A percentile compares a stretch with the other conserved stretches of the same genome.
Conservation (phyloP, 1,140 invertebrate species). For the Leptonema lineaticorne region DNA sequence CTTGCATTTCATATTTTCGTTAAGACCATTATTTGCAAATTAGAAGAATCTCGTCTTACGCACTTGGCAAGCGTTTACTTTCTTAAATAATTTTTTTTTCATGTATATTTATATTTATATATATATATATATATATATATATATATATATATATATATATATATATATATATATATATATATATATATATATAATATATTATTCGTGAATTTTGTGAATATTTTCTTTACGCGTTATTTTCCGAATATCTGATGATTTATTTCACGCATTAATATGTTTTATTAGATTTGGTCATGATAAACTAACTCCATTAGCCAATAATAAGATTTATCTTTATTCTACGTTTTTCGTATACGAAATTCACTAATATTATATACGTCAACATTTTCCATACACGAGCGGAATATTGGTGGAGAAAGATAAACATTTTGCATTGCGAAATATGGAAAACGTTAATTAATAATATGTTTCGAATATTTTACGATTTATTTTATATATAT, state of each 20-base stretch:
- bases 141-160: not conserved
- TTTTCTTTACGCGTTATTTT: slow-evolving; percentile 1
- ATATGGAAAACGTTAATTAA: too few relatives aligned
- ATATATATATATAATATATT: not conserved
- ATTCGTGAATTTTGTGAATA: not conserved
- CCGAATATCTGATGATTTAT: slow-evolving; percentile 7
- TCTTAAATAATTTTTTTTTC: too few relatives aligned
- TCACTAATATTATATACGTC: too few relatives aligned
- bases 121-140: too few relatives aligned
- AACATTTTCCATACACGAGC: too few relatives aligned
- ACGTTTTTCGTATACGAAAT: not conserved
- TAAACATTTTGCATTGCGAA: too few relatives aligned
- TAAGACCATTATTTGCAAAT: slow-evolving; percentile 19
- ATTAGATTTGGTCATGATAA: slow-evolving; percentile 5
- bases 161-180: not conserved
- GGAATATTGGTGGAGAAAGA: too few relatives aligned
- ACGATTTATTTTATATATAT: too few relatives aligned
- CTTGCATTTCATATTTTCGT: slow-evolving; percentile 22
- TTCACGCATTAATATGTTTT: slow-evolving; percentile 14
- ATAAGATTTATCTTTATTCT: not conserved
- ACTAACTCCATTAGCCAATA: slow-evolving; percentile 7
- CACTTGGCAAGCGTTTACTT: not conserved
- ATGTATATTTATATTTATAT: too few relatives aligned
- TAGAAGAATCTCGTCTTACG: slow-evolving; percentile 14
- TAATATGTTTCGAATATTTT: too few relatives aligned